Evolutionary conservation across 1,140 invertebrate species (phyloP).

Genomic region (Archivesica marissinica): DNA sequence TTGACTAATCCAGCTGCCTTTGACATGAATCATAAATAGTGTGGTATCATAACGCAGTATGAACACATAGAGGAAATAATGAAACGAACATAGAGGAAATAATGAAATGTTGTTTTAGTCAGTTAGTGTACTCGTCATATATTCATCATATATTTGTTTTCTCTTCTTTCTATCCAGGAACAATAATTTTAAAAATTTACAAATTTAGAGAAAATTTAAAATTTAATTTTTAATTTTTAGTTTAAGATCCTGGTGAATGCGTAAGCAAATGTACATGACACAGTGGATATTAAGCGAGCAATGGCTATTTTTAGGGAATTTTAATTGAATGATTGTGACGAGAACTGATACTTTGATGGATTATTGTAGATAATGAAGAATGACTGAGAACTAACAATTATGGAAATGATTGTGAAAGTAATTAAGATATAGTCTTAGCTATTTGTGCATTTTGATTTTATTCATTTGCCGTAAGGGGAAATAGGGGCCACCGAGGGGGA

Average conservation of each 20-base stretch:
- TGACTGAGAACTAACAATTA: not conserved
- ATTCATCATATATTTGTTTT: no score
- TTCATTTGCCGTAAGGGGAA: not conserved
- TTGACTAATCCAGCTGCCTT: constrained; percentile 44
- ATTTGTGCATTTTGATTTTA: not conserved
- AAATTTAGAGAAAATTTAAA: no score
- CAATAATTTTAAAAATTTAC: no score
- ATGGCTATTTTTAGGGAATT: not conserved
- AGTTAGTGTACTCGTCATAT: no score
- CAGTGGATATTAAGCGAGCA: not conserved
- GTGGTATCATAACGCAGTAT: constrained; percentile 26
- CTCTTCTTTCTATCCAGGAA: no score
- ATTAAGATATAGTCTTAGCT: not conserved
- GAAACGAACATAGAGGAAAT: no score
- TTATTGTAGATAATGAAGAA: not conserved
- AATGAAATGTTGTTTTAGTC: no score
- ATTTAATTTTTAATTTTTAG: no score
- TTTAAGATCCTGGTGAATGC: no score
- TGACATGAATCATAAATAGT: constrained; percentile 29
- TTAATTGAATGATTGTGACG: no score
- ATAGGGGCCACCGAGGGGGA: not conserved
- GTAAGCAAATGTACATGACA: no score
- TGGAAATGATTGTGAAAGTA: not conserved
- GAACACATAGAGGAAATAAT: not conserved
- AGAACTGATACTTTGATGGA: not conserved